Base-by-base conservation (phyloP, 2,888 invertebrate genomes). In the Amphipyra berbera region DNA sequence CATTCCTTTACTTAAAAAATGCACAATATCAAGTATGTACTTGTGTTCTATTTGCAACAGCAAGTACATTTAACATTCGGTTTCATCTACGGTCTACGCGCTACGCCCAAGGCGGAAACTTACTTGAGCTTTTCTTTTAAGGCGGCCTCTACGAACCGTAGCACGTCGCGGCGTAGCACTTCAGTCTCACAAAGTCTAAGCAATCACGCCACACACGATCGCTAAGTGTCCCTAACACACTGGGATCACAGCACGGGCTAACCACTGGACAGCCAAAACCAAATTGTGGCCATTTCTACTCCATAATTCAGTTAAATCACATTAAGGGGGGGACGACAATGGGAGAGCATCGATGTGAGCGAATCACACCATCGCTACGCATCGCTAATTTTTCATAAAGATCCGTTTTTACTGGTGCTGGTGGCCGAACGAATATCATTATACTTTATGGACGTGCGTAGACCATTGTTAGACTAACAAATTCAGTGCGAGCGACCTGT, bases 301-400 rank as follows among this genome's bases (percentile, higher is more conserved):
- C 87, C 87, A 95, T 94, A 94, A 93, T 93, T 94, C 90, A 93
- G 94, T 93, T 94, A 94, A 95, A 94, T 93, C 88, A 93, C 91
- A 90, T 92, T 86, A 86, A 87, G 91, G 89, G 92, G 93, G 94
- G 94, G 91, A 92, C 88, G 83, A 95, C 95, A 95, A 95, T 93
- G 82, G 91, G 86, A 91, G 91, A 92, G 90, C 91, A 93, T 89
- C 89, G 90, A 92, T 93, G 93, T 93, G 92, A 90, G 92, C 94
- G 92, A 94, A 94, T 95, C 94, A 94, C 93, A 94, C 94, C 91
- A 92, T 90, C 90, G 93, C 83, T 82, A 93, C 93, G 94, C 91
- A 86, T 92, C 90, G 94, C 91, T 92, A 88, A 92, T 89, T 92
- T 88, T 89, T 90, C 92, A 94, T 94, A 90, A 89, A 81, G 78